phyloP scores from a whole-genome alignment of 2,797 vertebrate genomes.

The Anomalospiza imberbis region DNA sequence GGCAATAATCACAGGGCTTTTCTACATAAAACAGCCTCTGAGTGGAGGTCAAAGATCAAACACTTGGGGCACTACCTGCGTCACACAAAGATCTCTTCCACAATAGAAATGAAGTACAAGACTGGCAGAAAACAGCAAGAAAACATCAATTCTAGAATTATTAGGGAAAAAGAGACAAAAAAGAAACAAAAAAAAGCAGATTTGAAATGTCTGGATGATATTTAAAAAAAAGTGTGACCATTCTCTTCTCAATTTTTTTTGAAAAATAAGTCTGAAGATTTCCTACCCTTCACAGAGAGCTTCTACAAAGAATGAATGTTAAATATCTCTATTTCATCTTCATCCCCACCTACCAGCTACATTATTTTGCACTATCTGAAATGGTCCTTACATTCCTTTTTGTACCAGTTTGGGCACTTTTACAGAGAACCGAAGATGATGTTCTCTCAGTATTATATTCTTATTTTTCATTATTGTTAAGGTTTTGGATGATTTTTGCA shows the following conservation, averaged over 20 bases:
- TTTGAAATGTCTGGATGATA: slow-evolving; percentile 46
- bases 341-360: background rate
- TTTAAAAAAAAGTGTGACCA: background rate
- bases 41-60: slow-evolving; percentile 80
- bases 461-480: background rate
- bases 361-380: slow-evolving; percentile 19
- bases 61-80: slow-evolving; percentile 43
- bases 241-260: slow-evolving; percentile 9
- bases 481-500: background rate
- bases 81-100: slow-evolving; percentile 66
- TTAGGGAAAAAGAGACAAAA: background rate
- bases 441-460: background rate
- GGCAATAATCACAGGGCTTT: slow-evolving; percentile 80
- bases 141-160: slow-evolving; percentile 65
- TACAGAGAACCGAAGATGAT: background rate
- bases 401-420: background rate
- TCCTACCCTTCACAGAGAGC: slow-evolving; percentile 31
- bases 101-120: slow-evolving; percentile 60
- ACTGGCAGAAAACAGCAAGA: slow-evolving; percentile 39
- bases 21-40: slow-evolving; percentile 78
- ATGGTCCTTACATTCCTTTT: background rate
- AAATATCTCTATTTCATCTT: slow-evolving; percentile 55
- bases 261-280: slow-evolving; percentile 40
- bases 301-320: slow-evolving; percentile 42
- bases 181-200: background rate